A percentile compares a stretch with the other conserved stretches of the same genome.
Evolutionary conservation across 2,797 vertebrate genomes (phyloP).

Genomic region (Lerista edwardsae): DNA sequence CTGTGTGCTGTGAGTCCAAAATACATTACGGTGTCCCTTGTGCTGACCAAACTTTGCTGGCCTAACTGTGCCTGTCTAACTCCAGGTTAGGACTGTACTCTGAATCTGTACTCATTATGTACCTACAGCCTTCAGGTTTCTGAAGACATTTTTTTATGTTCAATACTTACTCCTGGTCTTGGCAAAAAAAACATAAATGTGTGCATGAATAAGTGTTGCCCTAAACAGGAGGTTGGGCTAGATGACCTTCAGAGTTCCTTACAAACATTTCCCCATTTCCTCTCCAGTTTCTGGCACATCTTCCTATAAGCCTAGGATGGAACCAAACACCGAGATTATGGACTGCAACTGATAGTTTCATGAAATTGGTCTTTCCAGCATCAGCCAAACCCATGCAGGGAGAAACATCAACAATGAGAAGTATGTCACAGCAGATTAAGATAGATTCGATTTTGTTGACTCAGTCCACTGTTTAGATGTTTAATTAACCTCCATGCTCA

Average conservation of each 20-base stretch:
- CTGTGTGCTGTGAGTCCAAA: no score
- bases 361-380: background rate
- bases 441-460: conserved; percentile 48
- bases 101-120: no score
- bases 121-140: no score
- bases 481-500: conserved; percentile 18
- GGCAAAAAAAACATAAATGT: background rate
- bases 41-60: no score
- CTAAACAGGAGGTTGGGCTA: no score
- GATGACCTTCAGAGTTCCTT: no score
- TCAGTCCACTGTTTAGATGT: conserved; percentile 36
- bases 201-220: background rate
- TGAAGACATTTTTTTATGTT: background rate
- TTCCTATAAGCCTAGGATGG: background rate
- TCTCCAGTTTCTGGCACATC: background rate
- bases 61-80: no score
- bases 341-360: conserved; percentile 34
- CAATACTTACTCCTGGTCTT: background rate
- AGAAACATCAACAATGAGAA: conserved; percentile 18
- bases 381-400: background rate
- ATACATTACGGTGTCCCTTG: no score
- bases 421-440: conserved; percentile 20
- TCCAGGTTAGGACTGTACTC: no score
- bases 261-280: background rate
- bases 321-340: background rate